Conservation (phyloP, 2,888 invertebrate genomes). For the Bellardia bayeri region DNA sequence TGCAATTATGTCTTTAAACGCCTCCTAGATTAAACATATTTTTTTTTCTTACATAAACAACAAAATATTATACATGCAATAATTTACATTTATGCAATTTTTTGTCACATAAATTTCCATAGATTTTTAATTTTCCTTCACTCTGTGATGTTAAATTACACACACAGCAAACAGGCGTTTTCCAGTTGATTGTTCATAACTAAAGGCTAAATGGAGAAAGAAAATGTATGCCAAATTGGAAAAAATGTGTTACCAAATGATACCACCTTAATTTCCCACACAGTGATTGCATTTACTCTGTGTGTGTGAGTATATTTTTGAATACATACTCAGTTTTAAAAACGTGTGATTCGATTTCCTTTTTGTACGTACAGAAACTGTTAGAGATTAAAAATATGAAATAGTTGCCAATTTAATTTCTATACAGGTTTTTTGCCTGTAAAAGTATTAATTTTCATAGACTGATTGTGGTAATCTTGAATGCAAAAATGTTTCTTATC, state of each 20-base stretch:
- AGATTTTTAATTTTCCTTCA: constrained; percentile 2
- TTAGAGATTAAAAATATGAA: constrained; percentile 61
- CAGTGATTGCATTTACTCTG: constrained; percentile 23
- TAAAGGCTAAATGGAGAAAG: constrained; percentile 48
- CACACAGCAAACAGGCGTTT: constrained; percentile 55
- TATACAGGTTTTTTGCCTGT: constrained; percentile 35
- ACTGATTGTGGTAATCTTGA: constrained; percentile 46
- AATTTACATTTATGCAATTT: constrained; percentile 55
- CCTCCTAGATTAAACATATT: constrained; percentile 57
- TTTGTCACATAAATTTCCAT: constrained; percentile 69
- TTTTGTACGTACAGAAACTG: constrained; percentile 20
- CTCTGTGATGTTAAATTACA: neutral
- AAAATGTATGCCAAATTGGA: constrained; percentile 28
- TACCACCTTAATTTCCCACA: constrained; percentile 72
- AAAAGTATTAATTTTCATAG: constrained; percentile 12
- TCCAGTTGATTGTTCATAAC: constrained; percentile 65
- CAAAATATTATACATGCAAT: constrained; percentile 52
- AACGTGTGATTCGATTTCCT: constrained; percentile 55
- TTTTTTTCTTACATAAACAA: constrained; percentile 15
- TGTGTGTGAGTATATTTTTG: no score
- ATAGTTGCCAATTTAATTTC: constrained; percentile 62
- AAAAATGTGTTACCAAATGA: constrained; percentile 46
- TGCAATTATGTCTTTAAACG: constrained; percentile 71
- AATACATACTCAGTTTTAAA: constrained; percentile 35
- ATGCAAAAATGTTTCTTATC: constrained; percentile 62